phyloP scores from a whole-genome alignment of 2,113 vertebrate species.

The Bos taurus region DNA sequence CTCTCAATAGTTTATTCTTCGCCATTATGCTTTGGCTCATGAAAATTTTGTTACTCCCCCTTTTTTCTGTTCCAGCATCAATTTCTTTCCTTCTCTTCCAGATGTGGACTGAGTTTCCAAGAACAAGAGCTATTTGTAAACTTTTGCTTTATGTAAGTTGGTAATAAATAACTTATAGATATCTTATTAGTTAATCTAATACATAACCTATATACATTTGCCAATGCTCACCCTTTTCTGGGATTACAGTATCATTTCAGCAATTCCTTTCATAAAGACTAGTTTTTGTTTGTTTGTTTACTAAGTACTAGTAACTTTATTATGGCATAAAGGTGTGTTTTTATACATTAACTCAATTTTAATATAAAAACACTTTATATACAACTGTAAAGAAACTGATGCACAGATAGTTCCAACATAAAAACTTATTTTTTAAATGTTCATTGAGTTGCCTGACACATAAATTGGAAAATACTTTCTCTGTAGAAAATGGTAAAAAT shows the following conservation, averaged over 20 bases:
- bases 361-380: slow-evolving; percentile 59
- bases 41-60: background rate
- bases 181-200: background rate
- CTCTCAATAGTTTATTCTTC: background rate
- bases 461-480: slow-evolving; percentile 55
- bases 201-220: background rate
- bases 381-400: background rate
- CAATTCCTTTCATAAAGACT: background rate
- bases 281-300: background rate
- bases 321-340: slow-evolving; percentile 32
- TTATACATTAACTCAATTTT: slow-evolving; percentile 53
- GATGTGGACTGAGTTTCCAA: background rate
- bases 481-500: slow-evolving; percentile 57
- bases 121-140: background rate
- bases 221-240: background rate
- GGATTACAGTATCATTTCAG: background rate
- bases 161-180: background rate
- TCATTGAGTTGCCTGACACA: background rate
- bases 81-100: background rate
- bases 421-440: slow-evolving; percentile 34
- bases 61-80: background rate
- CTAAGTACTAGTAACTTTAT: slow-evolving; percentile 58
- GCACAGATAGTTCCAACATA: slow-evolving; percentile 27
- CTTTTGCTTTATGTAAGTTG: background rate
- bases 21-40: background rate